A percentile compares a stretch with the other conserved stretches of the same genome.
Conservation (phyloP, 1,140 invertebrate genomes). For the Hypsibius dujardini region DNA sequence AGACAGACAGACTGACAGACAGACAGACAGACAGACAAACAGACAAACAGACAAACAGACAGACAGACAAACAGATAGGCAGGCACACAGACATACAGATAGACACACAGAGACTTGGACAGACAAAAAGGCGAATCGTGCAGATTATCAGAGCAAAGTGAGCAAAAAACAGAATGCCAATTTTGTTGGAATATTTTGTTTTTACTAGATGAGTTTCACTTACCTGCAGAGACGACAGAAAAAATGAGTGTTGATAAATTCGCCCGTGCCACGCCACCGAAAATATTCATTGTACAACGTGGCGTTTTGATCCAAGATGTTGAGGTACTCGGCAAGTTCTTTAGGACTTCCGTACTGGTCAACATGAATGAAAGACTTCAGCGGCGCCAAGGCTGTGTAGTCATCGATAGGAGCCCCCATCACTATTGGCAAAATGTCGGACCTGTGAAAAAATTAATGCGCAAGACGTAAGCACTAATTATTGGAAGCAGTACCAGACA, state of each 20-base stretch:
- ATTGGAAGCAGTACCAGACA: background rate
- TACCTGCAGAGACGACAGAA: constrained; percentile 76
- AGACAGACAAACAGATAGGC: too few species aligned
- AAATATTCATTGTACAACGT: constrained; percentile 80
- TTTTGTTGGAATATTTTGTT: too few species aligned
- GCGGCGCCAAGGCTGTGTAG: constrained; percentile 65
- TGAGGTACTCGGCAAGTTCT: constrained; percentile 65
- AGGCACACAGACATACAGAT: too few species aligned
- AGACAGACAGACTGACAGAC: too few species aligned
- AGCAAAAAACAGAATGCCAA: too few species aligned
- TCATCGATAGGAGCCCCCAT: constrained; percentile 76
- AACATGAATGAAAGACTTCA: constrained; percentile 75
- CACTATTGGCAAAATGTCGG: constrained; percentile 73
- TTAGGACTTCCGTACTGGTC: constrained; percentile 73
- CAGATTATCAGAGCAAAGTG: too few species aligned
- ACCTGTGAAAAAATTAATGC: constrained; percentile 39
- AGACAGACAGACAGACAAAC: too few species aligned
- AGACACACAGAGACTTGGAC: too few species aligned
- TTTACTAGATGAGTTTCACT: background rate
- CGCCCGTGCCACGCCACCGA: constrained; percentile 68
- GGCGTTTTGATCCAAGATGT: constrained; percentile 61
- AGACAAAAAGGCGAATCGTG: too few species aligned
- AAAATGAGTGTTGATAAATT: constrained; percentile 84
- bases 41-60: too few species aligned
- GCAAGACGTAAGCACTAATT: too few species aligned